Base-by-base conservation (phyloP, 37 sponge, comb jelly and placozoan genomes). In the Axinella damicornis region DNA sequence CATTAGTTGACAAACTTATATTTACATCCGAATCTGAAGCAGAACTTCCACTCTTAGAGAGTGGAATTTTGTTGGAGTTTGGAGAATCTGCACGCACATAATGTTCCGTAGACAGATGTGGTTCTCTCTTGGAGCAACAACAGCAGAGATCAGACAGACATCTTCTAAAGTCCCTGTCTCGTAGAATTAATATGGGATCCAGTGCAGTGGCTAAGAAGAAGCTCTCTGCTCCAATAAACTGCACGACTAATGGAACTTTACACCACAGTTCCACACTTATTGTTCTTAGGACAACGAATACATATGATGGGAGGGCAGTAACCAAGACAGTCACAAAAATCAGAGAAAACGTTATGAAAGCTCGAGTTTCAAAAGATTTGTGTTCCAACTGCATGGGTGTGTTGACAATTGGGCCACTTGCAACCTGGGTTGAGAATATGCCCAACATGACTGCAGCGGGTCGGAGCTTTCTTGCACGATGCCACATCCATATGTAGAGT, bases 151-250 rank as follows among this genome's bases (percentile, higher is more conserved):
- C 11, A 16, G n/a, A 66, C 31, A 79, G 30, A 46, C 80, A 79
- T 14, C 13, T 18, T 36, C 70, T 39, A 22, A 85, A 76, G 41
- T 85, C 85, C 46, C 71, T 65, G 33, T 76, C 68, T 76, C 77
- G 65, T 59, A 85, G 76, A 16, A 85, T 85, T 5, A 85, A 39
- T 27, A 85, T 21, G 1, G 85, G 71, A 69, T 76, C 57, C 21
- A 85, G 71, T 0, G 65, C 60, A 30, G 68, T 46, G 9, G 85
- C 57, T 9, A 21, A 38, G 25, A 76, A 38, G 1, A 85, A 71
- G 0, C 65, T 22, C 19, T 74, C 40, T 19, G 25, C 35, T 2
- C 76, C 41, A 11, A 85, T 57, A 32, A 77, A 74, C 20, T 68
- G 69, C 0, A 68, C 69, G 6, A 35, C 76, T 20, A 85, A 37